A percentile compares a stretch with the other conserved stretches of the same genome.
These are phyloP conservation scores for Siphonodentalium dalli DNA, from an alignment of 2,888 invertebrate species.

Conservation along the genomic window DNA sequence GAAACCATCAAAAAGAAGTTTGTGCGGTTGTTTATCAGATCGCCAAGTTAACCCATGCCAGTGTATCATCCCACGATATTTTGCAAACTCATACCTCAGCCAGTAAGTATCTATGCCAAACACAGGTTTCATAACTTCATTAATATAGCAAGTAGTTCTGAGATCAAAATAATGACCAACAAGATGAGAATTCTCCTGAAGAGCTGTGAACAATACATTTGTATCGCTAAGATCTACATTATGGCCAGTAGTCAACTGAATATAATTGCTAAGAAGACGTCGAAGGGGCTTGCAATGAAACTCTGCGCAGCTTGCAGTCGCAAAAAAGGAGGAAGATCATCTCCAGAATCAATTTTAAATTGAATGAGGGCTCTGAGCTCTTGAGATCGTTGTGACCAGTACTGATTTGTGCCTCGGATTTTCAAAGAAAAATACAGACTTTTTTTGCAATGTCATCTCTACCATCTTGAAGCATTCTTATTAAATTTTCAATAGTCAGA, in stretches of 20 bases:
- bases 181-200: conserved; percentile 35
- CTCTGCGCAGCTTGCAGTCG: conserved; percentile 38
- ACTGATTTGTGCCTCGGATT: too few relatives aligned
- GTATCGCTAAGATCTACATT: conserved; percentile 18
- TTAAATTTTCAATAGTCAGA: too few relatives aligned
- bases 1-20: conserved; percentile 22
- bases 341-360: too few relatives aligned
- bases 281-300: conserved; percentile 34
- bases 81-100: conserved; percentile 37
- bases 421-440: conserved; percentile 32
- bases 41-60: conserved; percentile 39
- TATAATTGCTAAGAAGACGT: conserved; percentile 24
- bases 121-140: conserved; percentile 32
- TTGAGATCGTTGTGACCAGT: too few relatives aligned
- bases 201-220: conserved; percentile 19
- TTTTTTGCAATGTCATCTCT: conserved; percentile 23
- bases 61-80: conserved; percentile 36
- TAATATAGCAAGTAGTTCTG: conserved; percentile 32
- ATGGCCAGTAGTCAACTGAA: conserved; percentile 19
- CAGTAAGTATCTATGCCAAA: conserved; percentile 35
- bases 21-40: conserved; percentile 30
- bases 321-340: conserved; percentile 35
- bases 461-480: conserved; percentile 26
- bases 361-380: too few relatives aligned
- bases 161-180: conserved; percentile 35